Evolutionary conservation across 2,113 vertebrate genomes (phyloP).

Genomic region (Istiophorus platypterus): DNA sequence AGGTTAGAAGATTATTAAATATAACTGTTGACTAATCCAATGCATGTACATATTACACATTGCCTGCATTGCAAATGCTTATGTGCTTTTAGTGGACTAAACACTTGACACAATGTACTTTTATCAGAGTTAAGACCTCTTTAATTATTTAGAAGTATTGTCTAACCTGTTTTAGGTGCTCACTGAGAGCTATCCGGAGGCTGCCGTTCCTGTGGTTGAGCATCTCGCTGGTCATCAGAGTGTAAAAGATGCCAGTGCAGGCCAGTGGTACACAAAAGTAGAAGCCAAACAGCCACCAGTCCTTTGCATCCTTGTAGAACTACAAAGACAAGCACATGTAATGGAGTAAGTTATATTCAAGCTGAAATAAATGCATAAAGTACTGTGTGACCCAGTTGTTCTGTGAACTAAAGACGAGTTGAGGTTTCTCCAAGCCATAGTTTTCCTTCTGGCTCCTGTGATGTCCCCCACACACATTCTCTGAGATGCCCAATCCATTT

Average conservation of each 20-base stretch:
- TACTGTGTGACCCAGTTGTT: neutral
- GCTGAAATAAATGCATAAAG: neutral
- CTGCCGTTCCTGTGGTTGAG: slow-evolving; percentile 94
- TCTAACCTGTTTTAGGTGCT: slow-evolving; percentile 97
- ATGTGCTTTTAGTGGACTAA: neutral
- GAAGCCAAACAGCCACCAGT: slow-evolving; percentile 98
- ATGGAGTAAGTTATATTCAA: neutral
- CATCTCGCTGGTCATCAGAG: slow-evolving; percentile 98
- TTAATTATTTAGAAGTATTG: neutral
- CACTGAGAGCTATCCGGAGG: slow-evolving; percentile 94
- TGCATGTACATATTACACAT: neutral
- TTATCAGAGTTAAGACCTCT: neutral
- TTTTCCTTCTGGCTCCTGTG: neutral
- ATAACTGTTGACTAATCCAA: neutral
- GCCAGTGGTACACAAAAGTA: slow-evolving; percentile 95
- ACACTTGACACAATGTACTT: neutral
- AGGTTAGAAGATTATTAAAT: neutral
- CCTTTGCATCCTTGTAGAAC: slow-evolving; percentile 91
- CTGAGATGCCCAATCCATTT: neutral
- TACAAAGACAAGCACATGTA: slow-evolving; percentile 62
- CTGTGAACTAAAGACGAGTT: neutral
- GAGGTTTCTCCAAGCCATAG: neutral
- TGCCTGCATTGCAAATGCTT: neutral
- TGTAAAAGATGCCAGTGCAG: slow-evolving; percentile 95
- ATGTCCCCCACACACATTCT: neutral